phyloP scores from a whole-genome alignment of 1,140 invertebrate species.

The Parasteatoda tepidariorum region DNA sequence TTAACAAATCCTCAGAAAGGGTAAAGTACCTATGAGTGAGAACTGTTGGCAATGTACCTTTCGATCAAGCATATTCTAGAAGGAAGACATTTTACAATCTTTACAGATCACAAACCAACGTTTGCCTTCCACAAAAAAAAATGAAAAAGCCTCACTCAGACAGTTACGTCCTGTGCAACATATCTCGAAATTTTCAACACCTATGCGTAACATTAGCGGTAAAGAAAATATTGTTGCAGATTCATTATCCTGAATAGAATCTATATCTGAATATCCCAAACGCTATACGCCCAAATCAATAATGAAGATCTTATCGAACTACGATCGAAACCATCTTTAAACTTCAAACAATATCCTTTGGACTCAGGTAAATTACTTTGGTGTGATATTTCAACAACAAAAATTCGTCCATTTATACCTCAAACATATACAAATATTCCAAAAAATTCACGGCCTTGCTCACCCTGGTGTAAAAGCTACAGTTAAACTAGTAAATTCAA shows the following conservation, averaged over 20 bases:
- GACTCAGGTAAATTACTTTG: background rate
- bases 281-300: background rate
- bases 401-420: conserved; percentile 5
- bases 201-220: conserved; percentile 67
- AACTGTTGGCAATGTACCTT: conserved; percentile 8
- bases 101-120: background rate
- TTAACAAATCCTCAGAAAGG: conserved; percentile 31
- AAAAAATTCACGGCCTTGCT: background rate
- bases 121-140: background rate
- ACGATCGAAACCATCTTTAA: background rate
- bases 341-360: background rate
- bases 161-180: conserved; percentile 65
- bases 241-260: conserved; percentile 17
- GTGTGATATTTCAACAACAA: conserved; percentile 41
- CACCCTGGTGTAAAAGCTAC: conserved; percentile 23
- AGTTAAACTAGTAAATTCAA: conserved; percentile 8
- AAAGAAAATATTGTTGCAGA: conserved; percentile 64
- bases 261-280: background rate
- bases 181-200: conserved; percentile 68
- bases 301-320: background rate
- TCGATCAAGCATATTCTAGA: conserved; percentile 9
- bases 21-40: conserved; percentile 34
- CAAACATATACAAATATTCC: background rate
- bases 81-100: background rate
- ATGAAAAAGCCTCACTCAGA: conserved; percentile 21